Base-by-base conservation (phyloP, 2,113 vertebrate species). In the Cyprinodon brontotheroides region DNA sequence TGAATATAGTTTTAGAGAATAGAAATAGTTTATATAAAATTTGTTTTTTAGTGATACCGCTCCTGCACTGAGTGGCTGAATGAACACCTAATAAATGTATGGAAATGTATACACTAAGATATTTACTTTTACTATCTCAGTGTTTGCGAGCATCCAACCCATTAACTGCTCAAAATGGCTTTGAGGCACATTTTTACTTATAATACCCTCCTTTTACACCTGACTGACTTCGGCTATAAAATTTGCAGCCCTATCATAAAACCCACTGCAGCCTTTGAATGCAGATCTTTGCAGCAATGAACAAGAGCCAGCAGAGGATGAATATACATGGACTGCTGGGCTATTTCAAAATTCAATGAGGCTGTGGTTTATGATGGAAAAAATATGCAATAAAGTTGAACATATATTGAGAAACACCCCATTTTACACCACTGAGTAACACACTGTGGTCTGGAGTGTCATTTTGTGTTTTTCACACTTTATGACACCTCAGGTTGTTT, bases 131-230 rank as follows among this genome's bases (percentile, higher is more conserved):
- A 37, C 17, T 53, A 66, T 75, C 74, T 76, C 29, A 40, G 41
- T 43, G 62, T 72, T 63, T 71, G 67, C 37, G 64, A 69, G 75
- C 75, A 47, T 63, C 64, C 45, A 45, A 70, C 70, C 81, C 84
- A 83, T 83, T 82, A 85, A 81, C 61, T 64, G 80, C 75, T 22
- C 79, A 48, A 81, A 83, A 80, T 65, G 69, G 43, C 43, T 65
- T 47, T 60, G 48, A 67, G 76, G 63, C 62, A 36, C 70, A 66
- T 70, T 77, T 65, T 22, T 66, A 39, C 68, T 64, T 14, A 40
- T 65, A 70, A 82, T 38, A 47, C 60, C 43, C 69, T 47, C 50
- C 59, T 70, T 68, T 81, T 50, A 69, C 75, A 68, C 72, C 14
- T 64, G 72, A 83, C 59, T 76, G 69, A 80, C 73, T 80, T 40